Evolutionary conservation across 2,888 invertebrate species (phyloP).

Genomic region (Drosophila fulvimacula): DNA sequence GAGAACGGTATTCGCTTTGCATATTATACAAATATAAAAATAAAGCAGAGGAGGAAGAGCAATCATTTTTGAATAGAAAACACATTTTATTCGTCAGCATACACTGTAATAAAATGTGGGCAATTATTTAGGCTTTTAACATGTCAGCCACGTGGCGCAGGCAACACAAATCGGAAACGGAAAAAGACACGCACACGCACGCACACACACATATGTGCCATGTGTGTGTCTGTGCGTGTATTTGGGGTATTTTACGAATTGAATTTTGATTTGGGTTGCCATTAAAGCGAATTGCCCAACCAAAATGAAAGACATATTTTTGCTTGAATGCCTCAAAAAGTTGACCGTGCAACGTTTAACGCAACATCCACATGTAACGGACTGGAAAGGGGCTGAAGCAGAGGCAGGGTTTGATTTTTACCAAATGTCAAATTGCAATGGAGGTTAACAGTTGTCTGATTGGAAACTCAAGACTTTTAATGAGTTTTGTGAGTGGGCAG

Average conservation of each 20-base stretch:
- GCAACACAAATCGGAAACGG: constrained; percentile 63
- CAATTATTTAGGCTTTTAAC: constrained; percentile 71
- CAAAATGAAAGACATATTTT: constrained; percentile 36
- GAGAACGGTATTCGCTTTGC: constrained; percentile 17
- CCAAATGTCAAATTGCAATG: constrained; percentile 22
- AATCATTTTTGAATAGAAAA: constrained; percentile 15
- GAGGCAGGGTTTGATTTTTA: neutral
- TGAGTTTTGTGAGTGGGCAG: constrained; percentile 23
- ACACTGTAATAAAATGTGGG: constrained; percentile 53
- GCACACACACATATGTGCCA: constrained; percentile 17
- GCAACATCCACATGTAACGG: constrained; percentile 16
- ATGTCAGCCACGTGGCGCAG: constrained; percentile 65
- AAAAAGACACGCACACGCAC: constrained; percentile 34
- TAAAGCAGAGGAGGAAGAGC: constrained; percentile 6
- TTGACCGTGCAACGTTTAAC: constrained; percentile 23
- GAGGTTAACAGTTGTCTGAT: constrained; percentile 30
- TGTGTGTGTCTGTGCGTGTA: constrained; percentile 13
- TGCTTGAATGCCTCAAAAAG: constrained; percentile 14
- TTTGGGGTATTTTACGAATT: constrained; percentile 45
- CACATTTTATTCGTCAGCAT: constrained; percentile 14
- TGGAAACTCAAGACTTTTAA: constrained; percentile 37
- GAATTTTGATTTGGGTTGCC: constrained; percentile 64
- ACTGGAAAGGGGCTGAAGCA: neutral
- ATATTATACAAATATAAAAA: neutral
- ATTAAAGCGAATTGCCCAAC: constrained; percentile 41